Conservation (phyloP, 1,140 invertebrate genomes). For the Phenacoccus solenopsis region DNA sequence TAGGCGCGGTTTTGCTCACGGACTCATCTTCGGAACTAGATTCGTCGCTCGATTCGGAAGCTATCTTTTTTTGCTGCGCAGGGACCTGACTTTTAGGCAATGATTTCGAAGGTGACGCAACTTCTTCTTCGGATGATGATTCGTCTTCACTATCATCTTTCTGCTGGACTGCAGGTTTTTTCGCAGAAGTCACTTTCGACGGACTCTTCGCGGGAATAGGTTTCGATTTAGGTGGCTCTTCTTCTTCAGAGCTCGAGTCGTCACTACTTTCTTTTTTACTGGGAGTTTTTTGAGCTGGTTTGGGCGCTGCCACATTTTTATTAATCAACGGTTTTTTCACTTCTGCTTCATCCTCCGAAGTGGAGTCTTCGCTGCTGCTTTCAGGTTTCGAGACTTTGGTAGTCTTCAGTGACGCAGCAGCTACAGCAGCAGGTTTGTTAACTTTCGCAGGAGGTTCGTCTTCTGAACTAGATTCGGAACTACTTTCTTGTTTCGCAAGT, state of each 20-base stretch:
- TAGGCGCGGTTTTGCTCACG: no score
- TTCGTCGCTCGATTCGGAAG: no score
- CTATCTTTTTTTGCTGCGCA: no score
- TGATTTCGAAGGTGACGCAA: no score
- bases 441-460: not conserved
- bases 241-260: not conserved
- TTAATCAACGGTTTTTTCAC: not conserved
- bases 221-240: not conserved
- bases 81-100: no score
- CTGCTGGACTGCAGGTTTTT: no score
- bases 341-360: not conserved
- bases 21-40: no score
- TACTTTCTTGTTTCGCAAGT: not conserved
- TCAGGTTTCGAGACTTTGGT: not conserved
- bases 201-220: not conserved
- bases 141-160: no score
- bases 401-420: not conserved
- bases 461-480: not conserved
- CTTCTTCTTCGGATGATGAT: no score
- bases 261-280: not conserved
- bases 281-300: not conserved
- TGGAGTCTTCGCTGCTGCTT: not conserved
- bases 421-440: not conserved
- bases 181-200: no score
- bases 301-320: not conserved